Evolutionary conservation across 2,888 invertebrate species (phyloP).

Genomic region (Aphrophora alni): DNA sequence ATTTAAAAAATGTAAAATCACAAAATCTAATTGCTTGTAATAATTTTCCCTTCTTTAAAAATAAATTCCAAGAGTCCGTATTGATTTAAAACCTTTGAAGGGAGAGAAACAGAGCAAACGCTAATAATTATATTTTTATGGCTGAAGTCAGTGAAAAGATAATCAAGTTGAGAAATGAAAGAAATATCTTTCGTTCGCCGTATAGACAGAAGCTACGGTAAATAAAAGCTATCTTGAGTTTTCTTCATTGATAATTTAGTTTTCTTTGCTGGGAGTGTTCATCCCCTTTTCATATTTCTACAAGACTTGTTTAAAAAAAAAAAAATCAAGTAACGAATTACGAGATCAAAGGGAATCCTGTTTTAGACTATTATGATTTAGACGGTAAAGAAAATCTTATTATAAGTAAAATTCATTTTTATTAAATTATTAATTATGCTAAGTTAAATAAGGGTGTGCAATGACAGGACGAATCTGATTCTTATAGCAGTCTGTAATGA

Average conservation of each 20-base stretch:
- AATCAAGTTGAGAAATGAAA: slow-evolving; percentile 38
- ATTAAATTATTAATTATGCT: too few species aligned
- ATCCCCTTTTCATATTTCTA: not conserved
- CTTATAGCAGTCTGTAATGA: too few species aligned
- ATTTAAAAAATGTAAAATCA: too few species aligned
- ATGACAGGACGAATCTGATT: too few species aligned
- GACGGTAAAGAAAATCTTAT: too few species aligned
- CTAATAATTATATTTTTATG: not conserved
- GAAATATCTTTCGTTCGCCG: slow-evolving; percentile 21
- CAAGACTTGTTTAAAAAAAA: too few species aligned
- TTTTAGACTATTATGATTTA: too few species aligned
- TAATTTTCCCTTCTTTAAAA: not conserved
- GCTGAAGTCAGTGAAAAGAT: slow-evolving; percentile 21
- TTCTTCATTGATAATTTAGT: not conserved
- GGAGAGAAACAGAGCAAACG: not conserved
- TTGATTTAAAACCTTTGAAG: not conserved
- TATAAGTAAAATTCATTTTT: too few species aligned
- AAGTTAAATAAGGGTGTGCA: too few species aligned
- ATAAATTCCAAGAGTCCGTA: not conserved
- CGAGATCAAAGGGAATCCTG: too few species aligned
- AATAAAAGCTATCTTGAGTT: not conserved
- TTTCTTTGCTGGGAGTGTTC: not conserved
- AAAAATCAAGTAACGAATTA: too few species aligned
- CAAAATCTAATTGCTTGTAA: too few species aligned
- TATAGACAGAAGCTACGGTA: not conserved